Percentiles rank a stretch among this genome's conserved stretches.
Conservation (phyloP, 1,140 invertebrate species). For the Anagrus nilaparvatae region DNA sequence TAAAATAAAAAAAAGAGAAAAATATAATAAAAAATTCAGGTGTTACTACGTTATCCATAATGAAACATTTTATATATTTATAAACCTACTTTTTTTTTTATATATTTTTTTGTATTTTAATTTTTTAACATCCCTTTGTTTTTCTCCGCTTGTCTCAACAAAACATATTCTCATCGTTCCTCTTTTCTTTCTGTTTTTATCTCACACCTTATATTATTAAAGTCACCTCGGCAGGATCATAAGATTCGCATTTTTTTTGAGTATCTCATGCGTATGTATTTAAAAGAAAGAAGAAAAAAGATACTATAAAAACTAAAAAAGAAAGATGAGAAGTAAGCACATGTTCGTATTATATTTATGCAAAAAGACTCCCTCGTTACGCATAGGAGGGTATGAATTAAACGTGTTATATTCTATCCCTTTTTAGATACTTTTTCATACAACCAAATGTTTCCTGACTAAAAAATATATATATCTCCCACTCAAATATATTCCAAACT, state of each 20-base stretch:
- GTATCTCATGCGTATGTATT: slow-evolving; percentile 23
- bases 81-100: slow-evolving; percentile 11
- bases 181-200: background rate
- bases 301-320: too few species aligned
- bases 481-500: too few species aligned
- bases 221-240: slow-evolving; percentile 13
- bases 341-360: too few species aligned
- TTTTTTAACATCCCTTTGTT: too few species aligned
- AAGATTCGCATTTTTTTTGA: slow-evolving; percentile 25
- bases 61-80: slow-evolving; percentile 27
- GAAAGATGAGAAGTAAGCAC: slow-evolving; percentile 12
- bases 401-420: too few species aligned
- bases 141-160: slow-evolving; percentile 15
- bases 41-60: slow-evolving; percentile 33
- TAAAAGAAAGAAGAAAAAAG: too few species aligned
- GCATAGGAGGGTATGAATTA: too few species aligned
- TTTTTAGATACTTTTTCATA: too few species aligned
- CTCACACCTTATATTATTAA: slow-evolving; percentile 1
- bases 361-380: slow-evolving; percentile 35
- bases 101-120: too few species aligned
- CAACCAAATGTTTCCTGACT: too few species aligned
- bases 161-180: slow-evolving; percentile 5
- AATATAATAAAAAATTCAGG: slow-evolving; percentile 17
- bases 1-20: background rate
- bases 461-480: too few species aligned